Evolutionary conservation across 2,888 invertebrate genomes (phyloP).

Genomic region (Noctuana brunneofusca): DNA sequence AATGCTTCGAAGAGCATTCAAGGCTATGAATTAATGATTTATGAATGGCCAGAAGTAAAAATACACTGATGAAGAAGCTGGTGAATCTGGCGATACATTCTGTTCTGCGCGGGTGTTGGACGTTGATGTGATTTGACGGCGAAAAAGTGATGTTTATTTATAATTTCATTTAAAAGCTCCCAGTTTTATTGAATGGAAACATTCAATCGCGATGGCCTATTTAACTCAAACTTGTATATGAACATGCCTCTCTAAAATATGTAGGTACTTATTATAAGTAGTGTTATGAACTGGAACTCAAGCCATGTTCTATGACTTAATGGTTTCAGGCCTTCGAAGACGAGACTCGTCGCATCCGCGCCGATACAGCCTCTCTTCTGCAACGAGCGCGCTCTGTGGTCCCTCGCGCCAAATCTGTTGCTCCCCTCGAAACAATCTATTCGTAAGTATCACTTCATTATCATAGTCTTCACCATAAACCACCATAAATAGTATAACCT

Average conservation of each 20-base stretch:
- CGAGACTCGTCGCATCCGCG: constrained; percentile 91
- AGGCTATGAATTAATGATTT: not conserved
- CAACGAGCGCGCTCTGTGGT: constrained; percentile 89
- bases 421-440: constrained; percentile 79
- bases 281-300: no score
- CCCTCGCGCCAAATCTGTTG: constrained; percentile 85
- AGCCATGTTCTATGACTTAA: not conserved
- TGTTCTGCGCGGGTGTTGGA: not conserved
- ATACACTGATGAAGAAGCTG: not conserved
- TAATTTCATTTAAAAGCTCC: not conserved
- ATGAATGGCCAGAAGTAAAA: not conserved
- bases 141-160: not conserved
- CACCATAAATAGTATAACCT: not conserved
- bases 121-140: not conserved
- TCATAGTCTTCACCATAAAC: not conserved
- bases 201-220: no score
- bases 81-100: not conserved
- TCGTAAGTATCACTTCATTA: constrained; percentile 71
- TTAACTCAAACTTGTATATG: no score
- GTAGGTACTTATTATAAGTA: no score
- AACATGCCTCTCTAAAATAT: no score
- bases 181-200: not conserved
- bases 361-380: constrained; percentile 88
- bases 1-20: no score
- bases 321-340: constrained; percentile 89